A percentile compares a stretch with the other conserved stretches of the same genome.
Evolutionary conservation across 2,113 vertebrate genomes (phyloP).

Genomic region (Rhinogobius similis): DNA sequence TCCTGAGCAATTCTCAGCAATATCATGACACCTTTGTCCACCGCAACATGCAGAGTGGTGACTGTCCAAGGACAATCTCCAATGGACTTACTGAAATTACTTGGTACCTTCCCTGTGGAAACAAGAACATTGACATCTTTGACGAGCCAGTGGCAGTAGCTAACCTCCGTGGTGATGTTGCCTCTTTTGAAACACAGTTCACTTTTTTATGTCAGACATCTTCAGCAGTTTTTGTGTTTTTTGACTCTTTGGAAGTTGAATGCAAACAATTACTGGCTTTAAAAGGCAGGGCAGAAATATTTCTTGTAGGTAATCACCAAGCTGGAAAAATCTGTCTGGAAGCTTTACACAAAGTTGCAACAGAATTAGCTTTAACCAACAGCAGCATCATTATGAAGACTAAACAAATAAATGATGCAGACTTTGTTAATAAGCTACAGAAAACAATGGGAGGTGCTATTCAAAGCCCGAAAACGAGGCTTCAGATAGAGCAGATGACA

Average conservation of each 20-base stretch:
- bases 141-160: slow-evolving; percentile 67
- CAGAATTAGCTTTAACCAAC: slow-evolving; percentile 42
- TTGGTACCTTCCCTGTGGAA: slow-evolving; percentile 73
- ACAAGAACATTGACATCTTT: slow-evolving; percentile 52
- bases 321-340: slow-evolving; percentile 12
- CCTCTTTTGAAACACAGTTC: slow-evolving; percentile 63
- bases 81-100: slow-evolving; percentile 75
- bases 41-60: slow-evolving; percentile 48
- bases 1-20: slow-evolving; percentile 67
- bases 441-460: slow-evolving; percentile 23
- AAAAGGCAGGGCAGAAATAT: slow-evolving; percentile 33
- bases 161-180: slow-evolving; percentile 71
- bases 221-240: slow-evolving; percentile 74
- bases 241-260: slow-evolving; percentile 52
- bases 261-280: slow-evolving; percentile 54
- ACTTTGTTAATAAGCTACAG: slow-evolving; percentile 49
- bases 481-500: slow-evolving; percentile 38
- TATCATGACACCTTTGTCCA: slow-evolving; percentile 71
- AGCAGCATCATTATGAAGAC: slow-evolving; percentile 44
- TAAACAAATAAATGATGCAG: slow-evolving; percentile 49
- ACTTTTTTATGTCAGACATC: slow-evolving; percentile 73
- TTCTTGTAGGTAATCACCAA: slow-evolving; percentile 45
- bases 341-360: slow-evolving; percentile 16
- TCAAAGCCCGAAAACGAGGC: neutral
- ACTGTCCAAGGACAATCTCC: slow-evolving; percentile 65